Base-by-base conservation (phyloP, 2,888 invertebrate genomes). In the Archips xylosteana region DNA sequence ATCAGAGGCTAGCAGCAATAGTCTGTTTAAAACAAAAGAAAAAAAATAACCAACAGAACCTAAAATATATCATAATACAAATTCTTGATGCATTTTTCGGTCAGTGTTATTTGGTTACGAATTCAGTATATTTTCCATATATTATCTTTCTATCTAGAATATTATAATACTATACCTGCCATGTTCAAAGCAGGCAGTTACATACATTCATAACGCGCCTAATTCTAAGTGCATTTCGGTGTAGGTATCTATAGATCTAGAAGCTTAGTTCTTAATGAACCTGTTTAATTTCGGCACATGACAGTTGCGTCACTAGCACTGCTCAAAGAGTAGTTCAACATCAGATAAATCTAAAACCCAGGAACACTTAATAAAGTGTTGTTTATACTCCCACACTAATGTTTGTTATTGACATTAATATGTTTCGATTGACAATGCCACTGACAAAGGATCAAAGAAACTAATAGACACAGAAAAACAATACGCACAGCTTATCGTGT, bases 391-490 rank as follows among this genome's bases (percentile, higher is more conserved):
- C 74, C 70, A 74, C 69, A 65, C 74, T 74, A 74, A 74, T 70
- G 54, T 69, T 70, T 65, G 63, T 64, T 73, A 73, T 71, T 91
- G 91, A 91, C 91, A 88, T 85, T 92, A 92, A 93, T 92, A 83
- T 83, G 83, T 84, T 85, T 66, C 83, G 92, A 92, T 88, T 90
- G 92, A 92, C 91, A 89, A 83, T 89, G 83, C 85, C 87, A 85
- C 84, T 90, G 88, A 90, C 87, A 87, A 85, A 82, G 84, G 81
- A 82, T 87, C 91, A 89, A 92, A 92, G 92, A 92, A 91, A 90
- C 90, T 92, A 91, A 85, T 81, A 88, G 81, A 87, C 83, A 83
- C 78, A 84, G 81, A 85, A 54, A 91, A 92, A 90, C 89, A 88
- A 87, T 85, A 85, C 81, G 23, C 12, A 86, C 12, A 86, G 87